A percentile compares a stretch with the other conserved stretches of the same genome.
Conservation (phyloP, 2,113 vertebrate species). For the Microcebus griseorufus region DNA sequence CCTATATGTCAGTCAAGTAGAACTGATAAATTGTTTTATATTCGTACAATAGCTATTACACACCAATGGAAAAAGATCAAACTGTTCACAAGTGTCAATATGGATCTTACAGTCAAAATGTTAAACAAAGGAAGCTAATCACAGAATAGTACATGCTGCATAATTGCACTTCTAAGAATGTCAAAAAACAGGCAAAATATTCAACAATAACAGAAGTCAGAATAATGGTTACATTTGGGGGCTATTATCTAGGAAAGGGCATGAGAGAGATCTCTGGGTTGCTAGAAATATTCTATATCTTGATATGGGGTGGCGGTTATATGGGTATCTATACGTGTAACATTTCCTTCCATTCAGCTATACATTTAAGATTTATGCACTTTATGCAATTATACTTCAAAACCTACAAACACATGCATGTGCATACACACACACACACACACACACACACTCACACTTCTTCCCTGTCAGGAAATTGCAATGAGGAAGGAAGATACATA, state of each 20-base stretch:
- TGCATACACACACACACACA: background rate
- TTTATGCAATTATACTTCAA: background rate
- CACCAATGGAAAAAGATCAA: conserved; percentile 1
- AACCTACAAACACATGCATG: background rate
- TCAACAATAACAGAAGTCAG: background rate
- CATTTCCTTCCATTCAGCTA: background rate
- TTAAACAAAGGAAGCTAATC: background rate
- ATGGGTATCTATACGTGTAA: background rate
- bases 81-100: background rate
- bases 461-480: background rate
- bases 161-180: background rate
- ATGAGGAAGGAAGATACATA: background rate
- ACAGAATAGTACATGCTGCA: background rate
- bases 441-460: background rate
- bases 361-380: background rate
- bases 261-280: background rate
- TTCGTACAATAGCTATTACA: background rate
- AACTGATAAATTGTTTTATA: background rate
- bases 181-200: background rate
- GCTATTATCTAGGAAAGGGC: background rate
- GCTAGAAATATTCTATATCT: background rate
- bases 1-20: background rate
- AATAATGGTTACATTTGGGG: background rate
- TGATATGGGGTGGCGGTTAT: background rate
- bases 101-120: background rate